Evolutionary conservation across 2,888 invertebrate genomes (phyloP).

Genomic region (Tipula vernalis): DNA sequence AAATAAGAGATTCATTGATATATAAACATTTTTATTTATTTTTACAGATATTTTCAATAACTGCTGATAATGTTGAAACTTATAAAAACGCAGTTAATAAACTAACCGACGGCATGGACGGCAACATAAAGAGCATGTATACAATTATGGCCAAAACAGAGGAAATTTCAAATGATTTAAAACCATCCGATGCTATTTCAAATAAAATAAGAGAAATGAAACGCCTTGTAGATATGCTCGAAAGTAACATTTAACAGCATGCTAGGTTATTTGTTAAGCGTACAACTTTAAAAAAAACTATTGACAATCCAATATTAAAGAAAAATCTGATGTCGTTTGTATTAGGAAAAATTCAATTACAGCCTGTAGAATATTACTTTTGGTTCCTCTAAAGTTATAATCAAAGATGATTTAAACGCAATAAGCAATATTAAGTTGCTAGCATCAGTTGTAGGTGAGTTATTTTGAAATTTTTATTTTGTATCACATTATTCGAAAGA

Average conservation of each 20-base stretch:
- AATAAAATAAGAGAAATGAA: slow-evolving; percentile 51
- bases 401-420: background rate
- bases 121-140: slow-evolving; percentile 92
- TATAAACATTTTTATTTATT: background rate
- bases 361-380: background rate
- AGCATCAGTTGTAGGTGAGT: no score
- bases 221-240: slow-evolving; percentile 33
- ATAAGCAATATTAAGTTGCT: no score
- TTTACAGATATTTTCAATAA: slow-evolving; percentile 65
- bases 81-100: slow-evolving; percentile 88
- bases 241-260: slow-evolving; percentile 18
- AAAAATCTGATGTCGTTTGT: background rate
- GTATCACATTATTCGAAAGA: no score
- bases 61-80: slow-evolving; percentile 86
- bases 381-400: background rate
- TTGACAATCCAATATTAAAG: background rate
- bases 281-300: background rate
- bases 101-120: slow-evolving; percentile 88
- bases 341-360: background rate
- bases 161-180: slow-evolving; percentile 85
- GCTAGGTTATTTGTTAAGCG: background rate
- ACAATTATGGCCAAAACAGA: slow-evolving; percentile 94
- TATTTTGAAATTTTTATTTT: no score
- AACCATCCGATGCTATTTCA: slow-evolving; percentile 72
- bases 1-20: no score